Conservation (phyloP, 2,888 invertebrate species). For the Blastobasis lacticolella region DNA sequence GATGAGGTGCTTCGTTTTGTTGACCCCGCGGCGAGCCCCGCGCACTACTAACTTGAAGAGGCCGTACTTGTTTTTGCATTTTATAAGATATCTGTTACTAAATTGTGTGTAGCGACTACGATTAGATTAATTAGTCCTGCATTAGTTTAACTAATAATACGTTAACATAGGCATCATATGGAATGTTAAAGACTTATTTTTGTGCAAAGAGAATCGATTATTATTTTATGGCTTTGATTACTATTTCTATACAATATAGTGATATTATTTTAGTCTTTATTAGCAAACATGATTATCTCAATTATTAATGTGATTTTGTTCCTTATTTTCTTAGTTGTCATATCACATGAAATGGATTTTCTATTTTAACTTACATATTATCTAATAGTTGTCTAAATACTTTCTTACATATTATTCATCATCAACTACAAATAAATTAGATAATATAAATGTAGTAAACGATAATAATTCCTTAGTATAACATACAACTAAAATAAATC, state of each 20-base stretch:
- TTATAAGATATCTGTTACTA: constrained; percentile 30
- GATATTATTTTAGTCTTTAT: constrained; percentile 57
- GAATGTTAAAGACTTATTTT: constrained; percentile 53
- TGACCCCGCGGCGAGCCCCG: neutral
- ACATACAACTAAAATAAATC: constrained; percentile 14
- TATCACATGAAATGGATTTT: constrained; percentile 46
- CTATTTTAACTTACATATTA: constrained; percentile 14
- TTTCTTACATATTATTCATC: too few species aligned
- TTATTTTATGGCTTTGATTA: constrained; percentile 48
- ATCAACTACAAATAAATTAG: too few species aligned
- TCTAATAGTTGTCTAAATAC: constrained; percentile 9
- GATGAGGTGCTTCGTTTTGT: too few species aligned
- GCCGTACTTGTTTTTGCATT: constrained; percentile 26
- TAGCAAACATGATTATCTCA: constrained; percentile 44
- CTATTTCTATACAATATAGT: constrained; percentile 39
- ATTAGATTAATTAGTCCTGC: constrained; percentile 37
- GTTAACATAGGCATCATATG: constrained; percentile 40
- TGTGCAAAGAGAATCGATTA: constrained; percentile 46
- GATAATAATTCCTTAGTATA: constrained; percentile 4
- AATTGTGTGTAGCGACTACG: constrained; percentile 33
- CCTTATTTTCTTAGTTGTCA: constrained; percentile 40
- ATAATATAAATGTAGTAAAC: too few species aligned
- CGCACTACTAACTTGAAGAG: too few species aligned
- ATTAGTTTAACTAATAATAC: constrained; percentile 58
- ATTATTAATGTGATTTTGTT: constrained; percentile 55